A percentile compares a stretch with the other conserved stretches of the same genome.
phyloP scores from a whole-genome alignment of 1,140 invertebrate species.

The Schlechtendalia chinensis region DNA sequence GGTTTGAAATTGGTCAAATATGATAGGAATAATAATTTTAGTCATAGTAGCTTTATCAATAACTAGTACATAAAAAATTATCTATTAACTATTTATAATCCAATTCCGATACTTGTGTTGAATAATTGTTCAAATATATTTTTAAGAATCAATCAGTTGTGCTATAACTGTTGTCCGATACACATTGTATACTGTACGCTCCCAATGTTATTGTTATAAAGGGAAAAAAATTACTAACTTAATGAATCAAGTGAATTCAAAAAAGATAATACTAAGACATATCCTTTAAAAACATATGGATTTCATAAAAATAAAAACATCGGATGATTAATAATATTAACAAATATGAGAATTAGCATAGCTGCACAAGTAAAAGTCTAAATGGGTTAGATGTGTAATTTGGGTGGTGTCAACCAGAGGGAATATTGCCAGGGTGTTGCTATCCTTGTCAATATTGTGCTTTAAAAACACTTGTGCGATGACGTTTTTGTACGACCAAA shows the following conservation, averaged over 20 bases:
- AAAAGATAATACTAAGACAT: slow-evolving; percentile 83
- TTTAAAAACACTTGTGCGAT: slow-evolving; percentile 75
- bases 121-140: too few relatives aligned
- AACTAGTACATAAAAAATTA: too few relatives aligned
- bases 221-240: too few relatives aligned
- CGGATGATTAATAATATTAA: background rate
- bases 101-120: too few relatives aligned
- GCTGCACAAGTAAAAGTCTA: slow-evolving; percentile 82
- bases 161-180: too few relatives aligned
- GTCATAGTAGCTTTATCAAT: too few relatives aligned
- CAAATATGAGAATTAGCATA: slow-evolving; percentile 67
- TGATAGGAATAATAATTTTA: too few relatives aligned
- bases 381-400: slow-evolving; percentile 77
- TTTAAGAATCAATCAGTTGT: too few relatives aligned
- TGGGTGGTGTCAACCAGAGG: slow-evolving; percentile 76
- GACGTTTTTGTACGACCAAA: slow-evolving; percentile 85
- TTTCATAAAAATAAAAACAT: slow-evolving; percentile 52
- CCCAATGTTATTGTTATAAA: too few relatives aligned
- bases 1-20: too few relatives aligned
- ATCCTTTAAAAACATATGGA: slow-evolving; percentile 62
- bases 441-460: slow-evolving; percentile 55
- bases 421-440: slow-evolving; percentile 69
- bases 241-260: slow-evolving; percentile 76
- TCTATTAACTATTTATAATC: too few relatives aligned
- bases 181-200: too few relatives aligned